phyloP scores from a whole-genome alignment of 2,113 vertebrate genomes.

The Bucco capensis region DNA sequence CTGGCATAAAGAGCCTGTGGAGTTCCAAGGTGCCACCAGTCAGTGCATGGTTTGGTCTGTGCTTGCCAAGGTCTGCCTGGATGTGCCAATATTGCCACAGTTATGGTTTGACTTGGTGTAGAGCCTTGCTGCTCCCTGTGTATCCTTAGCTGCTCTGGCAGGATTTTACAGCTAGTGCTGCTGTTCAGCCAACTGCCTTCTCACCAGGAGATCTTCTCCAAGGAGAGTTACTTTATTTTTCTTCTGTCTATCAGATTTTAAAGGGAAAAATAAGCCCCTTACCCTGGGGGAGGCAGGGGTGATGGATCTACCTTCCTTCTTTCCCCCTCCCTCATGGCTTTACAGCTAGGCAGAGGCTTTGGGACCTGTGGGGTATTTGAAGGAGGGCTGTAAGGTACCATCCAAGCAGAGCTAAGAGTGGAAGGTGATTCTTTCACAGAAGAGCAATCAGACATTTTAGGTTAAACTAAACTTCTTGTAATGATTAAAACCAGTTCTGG shows the following conservation, averaged over 20 bases:
- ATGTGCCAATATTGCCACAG: accelerated
- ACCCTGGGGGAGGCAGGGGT: background rate
- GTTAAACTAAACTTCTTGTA: background rate
- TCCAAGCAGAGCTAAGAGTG: background rate
- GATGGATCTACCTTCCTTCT: background rate
- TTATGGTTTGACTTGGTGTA: background rate
- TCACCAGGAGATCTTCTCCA: background rate
- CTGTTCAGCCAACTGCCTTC: background rate
- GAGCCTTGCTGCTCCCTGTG: background rate
- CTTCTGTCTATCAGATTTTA: background rate
- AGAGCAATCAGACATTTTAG: background rate
- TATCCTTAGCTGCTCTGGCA: background rate
- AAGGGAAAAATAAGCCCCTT: background rate
- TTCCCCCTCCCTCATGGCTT: background rate
- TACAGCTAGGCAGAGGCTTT: background rate
- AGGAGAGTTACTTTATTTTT: background rate
- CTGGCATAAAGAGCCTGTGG: background rate
- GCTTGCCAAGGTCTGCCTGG: background rate
- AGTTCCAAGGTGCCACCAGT: background rate
- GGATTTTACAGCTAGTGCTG: background rate
- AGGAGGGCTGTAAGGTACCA: background rate
- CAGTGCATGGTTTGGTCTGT: background rate
- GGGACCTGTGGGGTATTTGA: accelerated
- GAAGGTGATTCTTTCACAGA: background rate
- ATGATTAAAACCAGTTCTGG: background rate